Base-by-base conservation (phyloP, 1,140 invertebrate genomes). In the Cyclina sinensis region DNA sequence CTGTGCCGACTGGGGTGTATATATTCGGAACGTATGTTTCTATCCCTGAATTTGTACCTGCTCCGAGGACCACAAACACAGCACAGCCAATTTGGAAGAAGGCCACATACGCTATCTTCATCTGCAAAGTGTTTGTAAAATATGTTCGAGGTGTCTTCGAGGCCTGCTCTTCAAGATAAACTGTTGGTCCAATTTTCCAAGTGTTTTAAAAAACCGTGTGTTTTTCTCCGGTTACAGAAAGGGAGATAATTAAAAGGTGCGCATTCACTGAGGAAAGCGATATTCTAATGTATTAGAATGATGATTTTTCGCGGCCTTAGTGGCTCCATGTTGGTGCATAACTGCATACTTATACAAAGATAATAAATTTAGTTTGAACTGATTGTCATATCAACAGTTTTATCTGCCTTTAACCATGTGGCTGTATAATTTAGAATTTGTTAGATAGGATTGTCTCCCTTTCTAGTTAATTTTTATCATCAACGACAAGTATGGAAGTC, bases 271-370 rank as follows among this genome's bases (percentile, higher is more conserved):
- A n/a, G n/a, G n/a, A n/a, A n/a, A n/a, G n/a, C n/a, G n/a, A n/a
- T n/a, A n/a, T n/a, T n/a, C n/a, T n/a, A n/a, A n/a, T n/a, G n/a
- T n/a, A n/a, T n/a, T n/a, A n/a, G n/a, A n/a, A n/a, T n/a, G n/a
- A n/a, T n/a, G n/a, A n/a, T n/a, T n/a, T n/a, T n/a, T n/a, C n/a
- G n/a, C 14, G 43, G 57, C 24, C 57, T 11, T 7, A n/a, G n/a
- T 62, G 21, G n/a, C n/a, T 62, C 57, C 57, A 62, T 62, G 57
- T 62, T 62, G 57, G 57, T 62, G 57, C 57, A 62, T n/a, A 62
- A n/a, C 24, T 62, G n/a, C 57, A 62, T 62, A 62, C 57, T 24
- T 62, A 11, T 57, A 18, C 7, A 57, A 57, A 43, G 14, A 43
- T 43, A 43, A 43, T 43, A 43, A 43, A 43, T 43, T 54, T 54